Base-by-base conservation (phyloP, 2,888 invertebrate genomes). In the Cheiracanthium punctorium region DNA sequence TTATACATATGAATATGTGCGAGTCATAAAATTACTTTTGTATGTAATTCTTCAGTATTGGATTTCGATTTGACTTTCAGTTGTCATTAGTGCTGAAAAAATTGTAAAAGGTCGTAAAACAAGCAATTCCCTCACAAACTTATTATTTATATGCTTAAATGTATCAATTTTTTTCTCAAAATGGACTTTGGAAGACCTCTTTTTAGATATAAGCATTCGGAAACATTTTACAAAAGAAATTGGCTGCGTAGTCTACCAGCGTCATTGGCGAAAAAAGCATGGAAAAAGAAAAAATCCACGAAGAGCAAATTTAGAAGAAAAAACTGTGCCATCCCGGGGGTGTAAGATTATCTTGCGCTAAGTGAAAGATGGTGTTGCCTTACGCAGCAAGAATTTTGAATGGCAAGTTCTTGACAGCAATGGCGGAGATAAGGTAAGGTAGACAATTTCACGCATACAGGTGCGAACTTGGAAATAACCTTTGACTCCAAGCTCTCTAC, bases 361-460 rank as follows among this genome's bases (percentile, higher is more conserved):
- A 81, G 81, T 81, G 82, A 70, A 70, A 70, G 64, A 30, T 70
- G 75, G 82, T 75, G 70, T 82, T 82, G 58, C 30, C 82, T 82
- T 82, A 70, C 82, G 82, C 58, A 58, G 70, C 70, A 70, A 65
- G 70, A 58, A 75, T 82, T 82, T 82, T 82, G 82, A 82, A 82
- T 82, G 82, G 75, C 82, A 82, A 75, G 37, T 70, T 70, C 67
- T 65, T 71, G 82, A 82, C 82, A 82, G 82, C 75, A 24, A 10
- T 30, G 29, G 29, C 30, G 30, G 37, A 48, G 82, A 82, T 82
- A 82, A 82, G 75, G 58, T 70, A n/a, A 10, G 30, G 17, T 70
- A 75, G 69, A 52, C 69, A 52, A 48, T 74, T 81, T 81, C 74
- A 79, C 79, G 80, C 80, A 80, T 73, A 72, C 73, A 82, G 82